phyloP scores from a whole-genome alignment of 2,113 vertebrate species.

The Rhinichthys klamathensis region DNA sequence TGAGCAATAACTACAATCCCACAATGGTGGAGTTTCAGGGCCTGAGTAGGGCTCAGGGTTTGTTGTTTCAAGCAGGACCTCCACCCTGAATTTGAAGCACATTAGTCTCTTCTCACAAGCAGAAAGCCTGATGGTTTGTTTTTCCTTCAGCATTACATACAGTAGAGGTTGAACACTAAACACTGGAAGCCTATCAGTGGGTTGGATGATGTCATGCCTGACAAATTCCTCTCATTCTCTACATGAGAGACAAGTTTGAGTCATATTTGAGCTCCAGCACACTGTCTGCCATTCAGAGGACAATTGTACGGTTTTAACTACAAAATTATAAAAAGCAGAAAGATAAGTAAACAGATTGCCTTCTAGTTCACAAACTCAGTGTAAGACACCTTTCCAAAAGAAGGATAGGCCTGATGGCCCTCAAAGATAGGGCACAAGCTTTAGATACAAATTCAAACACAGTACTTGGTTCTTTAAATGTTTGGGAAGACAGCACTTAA shows the following conservation, averaged over 20 bases:
- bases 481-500: conserved; percentile 13
- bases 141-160: conserved; percentile 21
- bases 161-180: conserved; percentile 32
- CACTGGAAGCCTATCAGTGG: conserved; percentile 36
- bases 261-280: conserved; percentile 13
- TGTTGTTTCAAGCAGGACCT: conserved; percentile 40
- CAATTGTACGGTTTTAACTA: conserved; percentile 1
- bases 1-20: background rate
- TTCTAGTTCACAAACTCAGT: background rate
- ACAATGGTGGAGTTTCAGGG: background rate
- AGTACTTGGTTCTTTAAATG: background rate
- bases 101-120: conserved; percentile 9
- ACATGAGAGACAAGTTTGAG: conserved; percentile 20
- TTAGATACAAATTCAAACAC: background rate
- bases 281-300: background rate
- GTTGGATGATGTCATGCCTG: conserved; percentile 32
- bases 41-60: background rate
- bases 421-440: background rate
- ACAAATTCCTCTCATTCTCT: conserved; percentile 29
- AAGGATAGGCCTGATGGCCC: background rate
- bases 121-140: conserved; percentile 13
- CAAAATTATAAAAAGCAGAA: background rate
- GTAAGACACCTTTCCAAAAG: background rate
- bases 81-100: conserved; percentile 23
- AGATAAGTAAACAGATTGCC: background rate